Percentiles rank a stretch among this genome's conserved stretches.
Conservation (phyloP, 2,888 invertebrate genomes). For the Catocala fraxini region DNA sequence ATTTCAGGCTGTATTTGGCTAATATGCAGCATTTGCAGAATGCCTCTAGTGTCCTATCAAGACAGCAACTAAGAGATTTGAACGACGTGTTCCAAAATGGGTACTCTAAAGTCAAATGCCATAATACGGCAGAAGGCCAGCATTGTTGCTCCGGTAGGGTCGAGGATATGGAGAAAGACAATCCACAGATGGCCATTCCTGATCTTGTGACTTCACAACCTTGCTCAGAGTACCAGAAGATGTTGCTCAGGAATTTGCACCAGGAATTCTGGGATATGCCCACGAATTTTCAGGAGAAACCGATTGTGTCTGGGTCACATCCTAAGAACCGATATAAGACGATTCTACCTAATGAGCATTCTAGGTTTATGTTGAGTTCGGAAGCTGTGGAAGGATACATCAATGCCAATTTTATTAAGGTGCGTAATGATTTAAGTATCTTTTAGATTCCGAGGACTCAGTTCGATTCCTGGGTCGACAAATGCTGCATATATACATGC, state of each 20-base stretch:
- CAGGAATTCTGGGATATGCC: slow-evolving; percentile 98
- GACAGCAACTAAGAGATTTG: slow-evolving; percentile 88
- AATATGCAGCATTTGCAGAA: slow-evolving; percentile 92
- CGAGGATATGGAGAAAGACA: slow-evolving; percentile 66
- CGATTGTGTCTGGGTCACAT: slow-evolving; percentile 95
- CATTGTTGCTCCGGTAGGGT: slow-evolving; percentile 75
- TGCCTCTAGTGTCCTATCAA: slow-evolving; percentile 89
- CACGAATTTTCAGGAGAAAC: slow-evolving; percentile 96
- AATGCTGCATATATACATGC: too few species aligned
- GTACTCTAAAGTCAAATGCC: slow-evolving; percentile 80
- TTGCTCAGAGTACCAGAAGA: slow-evolving; percentile 89
- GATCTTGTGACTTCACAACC: slow-evolving; percentile 74
- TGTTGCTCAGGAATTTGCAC: slow-evolving; percentile 88
- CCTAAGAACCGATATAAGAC: slow-evolving; percentile 96
- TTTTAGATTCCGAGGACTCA: too few species aligned
- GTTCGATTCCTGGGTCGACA: too few species aligned
- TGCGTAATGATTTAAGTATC: slow-evolving; percentile 63
- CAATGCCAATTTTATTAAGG: slow-evolving; percentile 97
- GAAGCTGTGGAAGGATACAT: slow-evolving; percentile 92
- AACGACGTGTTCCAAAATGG: slow-evolving; percentile 88
- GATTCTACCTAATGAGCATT: slow-evolving; percentile 96
- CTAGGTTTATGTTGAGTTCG: slow-evolving; percentile 91
- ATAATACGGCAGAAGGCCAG: slow-evolving; percentile 64
- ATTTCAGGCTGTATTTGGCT: slow-evolving; percentile 91
- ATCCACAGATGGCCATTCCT: slow-evolving; percentile 77